A percentile compares a stretch with the other conserved stretches of the same genome.
These are phyloP conservation scores for Danio aesculapii DNA, from an alignment of 2,797 vertebrate species.

Conservation along the genomic window DNA sequence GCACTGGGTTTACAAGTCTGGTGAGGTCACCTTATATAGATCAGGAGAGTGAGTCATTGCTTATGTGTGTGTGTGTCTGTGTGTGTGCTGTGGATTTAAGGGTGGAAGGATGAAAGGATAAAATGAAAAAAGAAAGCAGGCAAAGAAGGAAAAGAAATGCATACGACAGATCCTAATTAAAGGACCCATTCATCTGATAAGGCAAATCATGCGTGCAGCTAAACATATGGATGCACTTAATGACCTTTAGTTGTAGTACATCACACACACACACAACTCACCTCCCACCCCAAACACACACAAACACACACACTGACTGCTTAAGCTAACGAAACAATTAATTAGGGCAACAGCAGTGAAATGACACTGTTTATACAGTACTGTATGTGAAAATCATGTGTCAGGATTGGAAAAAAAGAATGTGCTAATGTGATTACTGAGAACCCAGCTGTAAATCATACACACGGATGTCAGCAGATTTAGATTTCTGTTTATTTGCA, in stretches of 20 bases:
- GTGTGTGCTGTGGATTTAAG: not conserved
- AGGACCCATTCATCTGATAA: conserved; percentile 39
- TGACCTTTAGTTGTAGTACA: conserved; percentile 50
- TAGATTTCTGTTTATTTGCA: not conserved
- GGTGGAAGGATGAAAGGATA: not conserved
- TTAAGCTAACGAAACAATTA: conserved; percentile 48
- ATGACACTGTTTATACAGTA: conserved; percentile 44
- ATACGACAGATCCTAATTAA: conserved; percentile 24
- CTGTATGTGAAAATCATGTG: conserved; percentile 43
- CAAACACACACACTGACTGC: not conserved
- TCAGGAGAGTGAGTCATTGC: conserved; percentile 22
- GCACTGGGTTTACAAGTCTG: conserved; percentile 39
- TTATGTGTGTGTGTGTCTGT: not conserved
- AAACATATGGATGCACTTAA: conserved; percentile 39
- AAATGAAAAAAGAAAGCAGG: not conserved
- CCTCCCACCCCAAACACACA: conserved; percentile 2
- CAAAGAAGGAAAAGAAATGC: not conserved
- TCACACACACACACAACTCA: conserved; percentile 21
- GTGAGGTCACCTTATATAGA: conserved; percentile 54
- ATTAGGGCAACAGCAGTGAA: conserved; percentile 43
- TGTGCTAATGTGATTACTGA: conserved; percentile 58
- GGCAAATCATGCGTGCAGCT: conserved; percentile 22
- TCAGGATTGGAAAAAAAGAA: conserved; percentile 51
- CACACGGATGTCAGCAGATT: conserved; percentile 18
- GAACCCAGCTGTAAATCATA: conserved; percentile 52